These are phyloP conservation scores for Ctenodactylus gundi DNA, from an alignment of 2,113 vertebrate species.

Conservation along the genomic window DNA sequence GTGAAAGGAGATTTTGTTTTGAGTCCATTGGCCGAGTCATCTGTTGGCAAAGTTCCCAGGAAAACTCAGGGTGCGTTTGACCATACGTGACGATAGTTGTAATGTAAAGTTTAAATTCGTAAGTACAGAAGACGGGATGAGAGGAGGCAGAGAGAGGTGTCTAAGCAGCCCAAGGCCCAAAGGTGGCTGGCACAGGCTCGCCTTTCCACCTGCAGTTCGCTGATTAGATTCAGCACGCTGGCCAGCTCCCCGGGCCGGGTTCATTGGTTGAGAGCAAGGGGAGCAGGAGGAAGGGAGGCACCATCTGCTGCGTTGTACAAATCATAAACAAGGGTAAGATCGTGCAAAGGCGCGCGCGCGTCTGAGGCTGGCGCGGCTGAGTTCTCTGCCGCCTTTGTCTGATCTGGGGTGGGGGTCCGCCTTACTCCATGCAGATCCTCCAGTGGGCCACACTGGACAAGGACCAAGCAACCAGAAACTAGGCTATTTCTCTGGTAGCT, in stretches of 20 bases:
- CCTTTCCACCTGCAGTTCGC: not conserved
- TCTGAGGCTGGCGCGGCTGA: not conserved
- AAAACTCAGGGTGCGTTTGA: conserved; percentile 1
- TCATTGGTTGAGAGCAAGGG: conserved; percentile 40
- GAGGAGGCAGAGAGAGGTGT: not conserved
- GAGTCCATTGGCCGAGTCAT: no score
- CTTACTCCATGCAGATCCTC: not conserved
- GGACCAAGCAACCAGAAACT: not conserved
- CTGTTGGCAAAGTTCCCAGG: not conserved
- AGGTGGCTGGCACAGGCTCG: not conserved
- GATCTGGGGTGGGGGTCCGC: not conserved
- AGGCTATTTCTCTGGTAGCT: not conserved
- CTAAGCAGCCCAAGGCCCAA: not conserved
- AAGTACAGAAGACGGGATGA: not conserved
- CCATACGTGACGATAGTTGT: not conserved
- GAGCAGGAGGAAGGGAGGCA: conserved; percentile 63
- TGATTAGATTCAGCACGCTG: conserved; percentile 84
- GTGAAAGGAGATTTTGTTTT: not conserved
- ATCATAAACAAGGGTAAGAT: not conserved
- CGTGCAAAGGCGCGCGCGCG: not conserved
- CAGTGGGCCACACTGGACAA: not conserved
- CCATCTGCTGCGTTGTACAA: conserved; percentile 60
- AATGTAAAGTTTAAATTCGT: conserved; percentile 25
- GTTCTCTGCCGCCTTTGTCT: conserved; percentile 20
- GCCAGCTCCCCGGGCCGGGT: conserved; percentile 82